A percentile compares a stretch with the other conserved stretches of the same genome.
These are phyloP conservation scores for Panorpa germanica DNA, from an alignment of 2,888 invertebrate genomes.

Conservation along the genomic window DNA sequence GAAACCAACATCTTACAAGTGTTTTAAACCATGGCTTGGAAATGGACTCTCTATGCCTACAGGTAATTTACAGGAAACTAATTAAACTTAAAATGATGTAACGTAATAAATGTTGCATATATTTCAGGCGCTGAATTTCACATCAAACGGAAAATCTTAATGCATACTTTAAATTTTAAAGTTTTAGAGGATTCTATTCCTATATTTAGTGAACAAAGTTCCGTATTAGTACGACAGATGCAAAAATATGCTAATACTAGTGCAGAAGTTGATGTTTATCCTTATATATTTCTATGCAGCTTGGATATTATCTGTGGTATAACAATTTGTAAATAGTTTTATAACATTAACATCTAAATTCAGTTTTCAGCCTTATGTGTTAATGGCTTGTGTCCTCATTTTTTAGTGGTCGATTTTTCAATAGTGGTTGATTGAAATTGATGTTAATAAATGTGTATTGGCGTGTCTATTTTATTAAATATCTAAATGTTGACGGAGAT, in stretches of 20 bases:
- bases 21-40: conserved; percentile 19
- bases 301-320: conserved; percentile 39
- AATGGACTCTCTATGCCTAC: conserved; percentile 35
- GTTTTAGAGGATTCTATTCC: conserved; percentile 52
- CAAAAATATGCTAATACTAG: conserved; percentile 21
- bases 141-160: conserved; percentile 45
- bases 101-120: no score
- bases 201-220: conserved; percentile 43
- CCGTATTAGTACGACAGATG: conserved; percentile 34
- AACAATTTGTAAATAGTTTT: no score
- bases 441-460: no score
- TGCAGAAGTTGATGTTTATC: conserved; percentile 34
- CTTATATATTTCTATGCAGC: conserved; percentile 33
- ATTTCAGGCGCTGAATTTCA: conserved; percentile 35
- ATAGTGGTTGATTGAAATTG: no score
- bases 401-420: no score
- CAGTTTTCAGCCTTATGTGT: no score
- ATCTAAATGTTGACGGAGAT: no score
- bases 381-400: no score
- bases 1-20: conserved; percentile 15
- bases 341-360: no score
- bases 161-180: conserved; percentile 63
- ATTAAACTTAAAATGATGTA: no score
- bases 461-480: no score
- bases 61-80: no score